phyloP scores from a whole-genome alignment of 1,140 invertebrate species.

The Bombus waltoni region DNA sequence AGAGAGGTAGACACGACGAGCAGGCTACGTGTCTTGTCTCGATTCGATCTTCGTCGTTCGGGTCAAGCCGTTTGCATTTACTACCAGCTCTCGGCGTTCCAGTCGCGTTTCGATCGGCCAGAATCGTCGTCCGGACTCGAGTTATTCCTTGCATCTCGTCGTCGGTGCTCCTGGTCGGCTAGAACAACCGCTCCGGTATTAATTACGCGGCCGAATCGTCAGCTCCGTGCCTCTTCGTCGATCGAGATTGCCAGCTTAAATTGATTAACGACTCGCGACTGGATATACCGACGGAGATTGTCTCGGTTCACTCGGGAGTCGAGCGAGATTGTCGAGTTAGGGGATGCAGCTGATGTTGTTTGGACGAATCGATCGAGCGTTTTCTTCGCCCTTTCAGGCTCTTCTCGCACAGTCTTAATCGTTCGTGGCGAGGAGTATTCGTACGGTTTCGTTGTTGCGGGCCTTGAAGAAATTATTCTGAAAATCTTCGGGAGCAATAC shows the following conservation, averaged over 20 bases:
- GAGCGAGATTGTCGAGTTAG: not conserved
- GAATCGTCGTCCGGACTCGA: slow-evolving; percentile 21
- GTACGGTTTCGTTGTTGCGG: too few relatives aligned
- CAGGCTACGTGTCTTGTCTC: slow-evolving; percentile 51
- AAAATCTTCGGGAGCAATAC: too few relatives aligned
- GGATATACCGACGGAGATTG: slow-evolving; percentile 4
- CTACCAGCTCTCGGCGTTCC: not conserved
- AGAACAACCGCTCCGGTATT: not conserved
- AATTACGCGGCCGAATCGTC: slow-evolving; percentile 30
- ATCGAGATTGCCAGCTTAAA: slow-evolving; percentile 27
- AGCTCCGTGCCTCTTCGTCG: not conserved
- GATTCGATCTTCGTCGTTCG: slow-evolving; percentile 26
- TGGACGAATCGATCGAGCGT: too few relatives aligned
- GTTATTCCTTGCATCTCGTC: not conserved
- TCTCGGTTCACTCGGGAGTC: not conserved
- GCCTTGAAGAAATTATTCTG: too few relatives aligned
- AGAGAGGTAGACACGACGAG: not conserved
- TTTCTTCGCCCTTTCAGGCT: too few relatives aligned
- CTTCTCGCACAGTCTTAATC: too few relatives aligned
- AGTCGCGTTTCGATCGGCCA: slow-evolving; percentile 9
- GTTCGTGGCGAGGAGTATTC: too few relatives aligned
- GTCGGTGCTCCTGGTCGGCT: too few relatives aligned
- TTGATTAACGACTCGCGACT: slow-evolving; percentile 27
- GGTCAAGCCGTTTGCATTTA: slow-evolving; percentile 61
- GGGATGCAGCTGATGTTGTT: slow-evolving; percentile 7